Conservation (phyloP, 2,888 invertebrate genomes). For the Drosophila silvestris region DNA sequence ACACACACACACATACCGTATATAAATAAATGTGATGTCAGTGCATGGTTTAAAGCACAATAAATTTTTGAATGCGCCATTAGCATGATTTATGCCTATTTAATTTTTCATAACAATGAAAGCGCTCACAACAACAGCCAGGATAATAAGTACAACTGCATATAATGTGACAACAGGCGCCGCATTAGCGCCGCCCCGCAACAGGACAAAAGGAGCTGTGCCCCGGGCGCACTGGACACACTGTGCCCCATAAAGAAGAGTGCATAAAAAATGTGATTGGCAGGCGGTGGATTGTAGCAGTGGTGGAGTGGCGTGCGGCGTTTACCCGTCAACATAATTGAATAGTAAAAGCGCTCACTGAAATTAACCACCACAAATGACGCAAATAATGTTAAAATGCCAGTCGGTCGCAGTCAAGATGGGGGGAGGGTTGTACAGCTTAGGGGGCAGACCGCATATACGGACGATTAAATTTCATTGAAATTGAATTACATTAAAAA, state of each 20-base stretch:
- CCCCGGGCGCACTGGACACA: conserved; percentile 3
- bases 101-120: conserved; percentile 81
- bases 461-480: conserved; percentile 81
- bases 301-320: conserved; percentile 14
- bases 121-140: conserved; percentile 38
- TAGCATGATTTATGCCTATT: conserved; percentile 81
- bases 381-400: conserved; percentile 75
- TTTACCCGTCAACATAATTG: conserved; percentile 69
- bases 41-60: conserved; percentile 73
- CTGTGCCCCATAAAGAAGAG: conserved; percentile 53
- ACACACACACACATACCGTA: conserved; percentile 44
- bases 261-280: conserved; percentile 75
- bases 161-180: conserved; percentile 60
- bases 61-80: conserved; percentile 82
- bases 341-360: conserved; percentile 79
- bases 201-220: conserved; percentile 42
- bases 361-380: conserved; percentile 82
- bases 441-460: conserved; percentile 47
- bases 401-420: conserved; percentile 12
- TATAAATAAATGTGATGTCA: conserved; percentile 64
- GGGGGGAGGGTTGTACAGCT: neutral
- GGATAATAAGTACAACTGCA: conserved; percentile 46
- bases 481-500: conserved; percentile 80
- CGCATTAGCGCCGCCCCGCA: conserved; percentile 50
- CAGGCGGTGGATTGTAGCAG: conserved; percentile 1